Evolutionary conservation across 35 echinoderm and acorn worm species (phyloP), one percentile per base, ranked within the genome.

Genomic region (Strongylocentrotus purpuratus): DNA sequence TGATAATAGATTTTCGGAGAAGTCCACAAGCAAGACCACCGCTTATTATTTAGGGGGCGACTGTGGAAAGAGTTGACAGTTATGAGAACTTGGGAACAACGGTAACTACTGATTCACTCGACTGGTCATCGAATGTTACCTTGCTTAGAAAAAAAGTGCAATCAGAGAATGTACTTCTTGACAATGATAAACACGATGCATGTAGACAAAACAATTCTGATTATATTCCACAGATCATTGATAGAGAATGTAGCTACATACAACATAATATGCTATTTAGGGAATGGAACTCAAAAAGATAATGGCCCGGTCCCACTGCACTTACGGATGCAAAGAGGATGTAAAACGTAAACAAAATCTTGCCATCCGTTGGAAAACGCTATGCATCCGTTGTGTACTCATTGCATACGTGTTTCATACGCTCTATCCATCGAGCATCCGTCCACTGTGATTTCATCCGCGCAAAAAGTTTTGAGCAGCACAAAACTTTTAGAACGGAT

Each of bases 391-490:
- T 46, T 88, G 87, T 88, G 87, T 88, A 88, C 87, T 88, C 87
- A 88, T 88, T 46, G 32, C 87, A 88, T 88, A 88, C 87, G 87
- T 88, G 87, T 41, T 88, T 33, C 87, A 88, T 89, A 89, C 87
- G 87, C 87, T 89, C 87, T 89, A 89, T 89, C 87, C 87, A 89
- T 89, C 33, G 87, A 89, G 87, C 87, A 89, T 89, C 87, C 87
- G 87, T 89, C 87, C 87, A 89, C 18, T 33, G 87, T 89, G 87
- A 89, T 89, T 89, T 89, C 33, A 89, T 89, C 87, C 87, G 87
- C 87, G 87, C 33, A 89, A 89, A 89, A 89, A 89, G 87, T 45
- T 33, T 35, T 89, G 45, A 89, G 87, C 87, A 45, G 87, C 87
- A 15, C 45, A 41, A 89, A 89, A 89, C 87, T 89, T 89, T 89